These are phyloP conservation scores for Nestor notabilis DNA, from an alignment of 2,113 vertebrate species.

Conservation along the genomic window DNA sequence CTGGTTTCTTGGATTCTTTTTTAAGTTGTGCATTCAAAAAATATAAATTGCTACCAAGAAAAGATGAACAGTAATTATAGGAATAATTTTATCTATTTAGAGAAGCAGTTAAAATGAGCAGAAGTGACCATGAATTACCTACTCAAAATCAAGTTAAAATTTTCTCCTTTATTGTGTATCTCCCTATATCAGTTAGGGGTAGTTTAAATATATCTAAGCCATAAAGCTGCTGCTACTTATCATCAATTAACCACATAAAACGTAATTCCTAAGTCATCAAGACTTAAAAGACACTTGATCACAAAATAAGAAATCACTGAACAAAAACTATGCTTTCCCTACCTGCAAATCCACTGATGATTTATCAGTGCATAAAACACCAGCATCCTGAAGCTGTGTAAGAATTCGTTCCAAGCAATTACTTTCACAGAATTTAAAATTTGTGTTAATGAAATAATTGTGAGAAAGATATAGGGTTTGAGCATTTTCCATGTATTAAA, in stretches of 20 bases:
- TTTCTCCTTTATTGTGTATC: not conserved
- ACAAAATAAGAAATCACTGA: not conserved
- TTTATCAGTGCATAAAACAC: not conserved
- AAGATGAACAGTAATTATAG: not conserved
- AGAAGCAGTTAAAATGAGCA: not conserved
- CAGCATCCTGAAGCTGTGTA: not conserved
- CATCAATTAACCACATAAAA: not conserved
- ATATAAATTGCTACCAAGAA: not conserved
- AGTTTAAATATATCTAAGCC: not conserved
- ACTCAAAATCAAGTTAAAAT: not conserved
- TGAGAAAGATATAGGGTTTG: not conserved
- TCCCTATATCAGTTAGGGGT: not conserved
- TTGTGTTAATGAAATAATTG: not conserved
- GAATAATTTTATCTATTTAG: not conserved
- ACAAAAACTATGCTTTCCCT: not conserved
- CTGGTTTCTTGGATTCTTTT: not conserved
- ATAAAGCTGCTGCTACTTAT: not conserved
- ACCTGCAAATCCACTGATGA: slow-evolving; percentile 7
- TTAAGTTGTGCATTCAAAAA: not conserved
- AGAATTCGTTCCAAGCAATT: not conserved
- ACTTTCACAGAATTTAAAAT: not conserved
- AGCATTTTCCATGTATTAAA: not conserved
- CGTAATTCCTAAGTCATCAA: not conserved
- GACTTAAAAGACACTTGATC: not conserved
- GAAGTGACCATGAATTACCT: not conserved